Percentiles rank a stretch among this genome's conserved stretches.
phyloP scores from a whole-genome alignment of 2,113 vertebrate genomes.

The Astatoreochromis straeleni region DNA sequence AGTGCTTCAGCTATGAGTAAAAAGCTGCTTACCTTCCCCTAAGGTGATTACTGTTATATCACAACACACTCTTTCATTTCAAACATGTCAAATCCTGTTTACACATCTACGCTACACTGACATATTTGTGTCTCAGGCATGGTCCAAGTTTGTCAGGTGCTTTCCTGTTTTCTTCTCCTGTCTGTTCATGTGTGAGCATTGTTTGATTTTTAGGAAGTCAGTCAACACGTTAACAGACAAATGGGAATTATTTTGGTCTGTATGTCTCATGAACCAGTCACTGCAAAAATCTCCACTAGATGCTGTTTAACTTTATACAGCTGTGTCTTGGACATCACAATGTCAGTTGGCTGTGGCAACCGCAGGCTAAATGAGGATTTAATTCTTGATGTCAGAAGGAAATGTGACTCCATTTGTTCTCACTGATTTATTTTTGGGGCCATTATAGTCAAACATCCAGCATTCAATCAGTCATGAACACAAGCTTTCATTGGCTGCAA shows the following conservation, averaged over 20 bases:
- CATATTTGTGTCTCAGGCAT: slow-evolving; percentile 4
- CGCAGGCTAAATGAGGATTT: neutral
- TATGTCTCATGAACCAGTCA: slow-evolving; percentile 16
- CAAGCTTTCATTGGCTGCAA: neutral
- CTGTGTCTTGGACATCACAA: slow-evolving; percentile 27
- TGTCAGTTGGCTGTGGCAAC: neutral
- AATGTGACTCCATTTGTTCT: neutral
- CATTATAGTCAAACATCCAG: neutral
- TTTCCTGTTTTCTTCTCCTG: slow-evolving; percentile 67
- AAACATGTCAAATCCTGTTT: slow-evolving; percentile 66
- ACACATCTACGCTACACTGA: neutral
- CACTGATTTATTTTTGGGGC: neutral
- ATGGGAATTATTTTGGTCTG: slow-evolving; percentile 44
- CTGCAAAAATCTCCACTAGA: neutral
- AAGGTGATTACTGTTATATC: slow-evolving; percentile 48
- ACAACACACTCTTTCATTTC: slow-evolving; percentile 45
- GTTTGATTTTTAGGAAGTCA: slow-evolving; percentile 44
- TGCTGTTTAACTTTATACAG: slow-evolving; percentile 16
- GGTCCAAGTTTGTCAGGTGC: slow-evolving; percentile 67
- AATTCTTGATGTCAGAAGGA: neutral
- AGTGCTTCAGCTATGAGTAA: slow-evolving; percentile 38
- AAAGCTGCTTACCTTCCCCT: slow-evolving; percentile 46
- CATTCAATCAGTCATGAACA: neutral
- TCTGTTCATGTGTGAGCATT: slow-evolving; percentile 28
- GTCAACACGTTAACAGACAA: slow-evolving; percentile 21